These are phyloP conservation scores for Tigriopus californicus DNA, from an alignment of 2,888 invertebrate species.

Conservation along the genomic window DNA sequence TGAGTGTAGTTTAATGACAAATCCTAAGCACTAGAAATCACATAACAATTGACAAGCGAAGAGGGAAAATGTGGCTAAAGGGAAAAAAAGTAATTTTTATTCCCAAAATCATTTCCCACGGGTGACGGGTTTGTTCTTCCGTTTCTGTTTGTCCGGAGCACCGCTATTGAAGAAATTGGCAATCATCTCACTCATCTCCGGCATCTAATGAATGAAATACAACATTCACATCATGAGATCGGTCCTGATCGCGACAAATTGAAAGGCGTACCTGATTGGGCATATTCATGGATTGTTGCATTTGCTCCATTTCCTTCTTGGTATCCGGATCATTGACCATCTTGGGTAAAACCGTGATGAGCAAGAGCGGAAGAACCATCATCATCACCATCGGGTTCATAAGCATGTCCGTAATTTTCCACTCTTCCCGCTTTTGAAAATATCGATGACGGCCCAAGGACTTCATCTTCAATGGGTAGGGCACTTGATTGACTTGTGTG, in stretches of 20 bases:
- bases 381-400: slow-evolving; percentile 48
- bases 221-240: not conserved
- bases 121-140: not conserved
- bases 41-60: too few relatives aligned
- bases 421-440: slow-evolving; percentile 86
- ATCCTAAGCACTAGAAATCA: too few relatives aligned
- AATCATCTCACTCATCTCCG: slow-evolving; percentile 87
- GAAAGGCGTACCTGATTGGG: slow-evolving; percentile 7
- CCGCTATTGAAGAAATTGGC: slow-evolving; percentile 66
- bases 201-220: slow-evolving; percentile 37
- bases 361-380: slow-evolving; percentile 78
- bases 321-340: slow-evolving; percentile 50
- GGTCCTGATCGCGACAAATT: too few relatives aligned
- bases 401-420: slow-evolving; percentile 87
- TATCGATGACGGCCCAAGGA: slow-evolving; percentile 58
- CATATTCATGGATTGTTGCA: slow-evolving; percentile 53
- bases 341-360: slow-evolving; percentile 82
- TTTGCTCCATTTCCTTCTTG: slow-evolving; percentile 50
- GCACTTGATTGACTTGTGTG: slow-evolving; percentile 59
- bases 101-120: too few relatives aligned
- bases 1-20: too few relatives aligned
- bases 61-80: too few relatives aligned
- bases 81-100: too few relatives aligned
- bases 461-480: slow-evolving; percentile 78
- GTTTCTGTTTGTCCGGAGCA: slow-evolving; percentile 20